phyloP scores from a whole-genome alignment of 2,888 invertebrate species.

The Papilio elwesi region DNA sequence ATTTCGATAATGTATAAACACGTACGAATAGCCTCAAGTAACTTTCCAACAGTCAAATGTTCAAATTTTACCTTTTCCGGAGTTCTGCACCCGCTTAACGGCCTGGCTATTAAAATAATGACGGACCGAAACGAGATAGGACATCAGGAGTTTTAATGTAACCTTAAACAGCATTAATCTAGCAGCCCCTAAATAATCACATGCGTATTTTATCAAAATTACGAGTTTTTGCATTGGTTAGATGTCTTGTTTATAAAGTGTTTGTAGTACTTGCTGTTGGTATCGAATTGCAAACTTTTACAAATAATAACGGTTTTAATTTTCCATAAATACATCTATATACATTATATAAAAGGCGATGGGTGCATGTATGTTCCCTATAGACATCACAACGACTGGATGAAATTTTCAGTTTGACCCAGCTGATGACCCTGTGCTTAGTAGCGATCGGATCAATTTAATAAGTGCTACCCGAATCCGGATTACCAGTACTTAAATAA shows the following conservation, averaged over 20 bases:
- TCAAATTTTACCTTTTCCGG: background rate
- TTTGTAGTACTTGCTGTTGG: too few species aligned
- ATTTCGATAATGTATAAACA: background rate
- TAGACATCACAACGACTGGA: too few species aligned
- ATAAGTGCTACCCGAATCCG: too few species aligned
- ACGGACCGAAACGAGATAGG: slow-evolving; percentile 15
- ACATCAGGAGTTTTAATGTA: slow-evolving; percentile 24
- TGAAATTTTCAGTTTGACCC: too few species aligned
- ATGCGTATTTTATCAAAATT: background rate
- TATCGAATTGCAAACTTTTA: too few species aligned
- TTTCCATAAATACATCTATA: too few species aligned
- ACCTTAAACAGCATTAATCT: slow-evolving; percentile 21
- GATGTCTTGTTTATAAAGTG: background rate
- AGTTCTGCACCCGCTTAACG: slow-evolving; percentile 1
- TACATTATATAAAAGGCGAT: too few species aligned
- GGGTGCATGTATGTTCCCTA: too few species aligned
- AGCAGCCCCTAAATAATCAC: slow-evolving; percentile 3
- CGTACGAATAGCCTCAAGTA: background rate
- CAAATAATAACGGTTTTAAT: too few species aligned
- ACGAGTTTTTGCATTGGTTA: background rate
- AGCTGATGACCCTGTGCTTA: too few species aligned
- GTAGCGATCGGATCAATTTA: too few species aligned
- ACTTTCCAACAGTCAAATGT: slow-evolving; percentile 8
- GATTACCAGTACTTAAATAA: too few species aligned
- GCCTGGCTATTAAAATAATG: slow-evolving; percentile 23